Evolutionary conservation across 2,113 vertebrate genomes (phyloP), one percentile per base, ranked within the genome.

Genomic region (Phaethon lepturus): DNA sequence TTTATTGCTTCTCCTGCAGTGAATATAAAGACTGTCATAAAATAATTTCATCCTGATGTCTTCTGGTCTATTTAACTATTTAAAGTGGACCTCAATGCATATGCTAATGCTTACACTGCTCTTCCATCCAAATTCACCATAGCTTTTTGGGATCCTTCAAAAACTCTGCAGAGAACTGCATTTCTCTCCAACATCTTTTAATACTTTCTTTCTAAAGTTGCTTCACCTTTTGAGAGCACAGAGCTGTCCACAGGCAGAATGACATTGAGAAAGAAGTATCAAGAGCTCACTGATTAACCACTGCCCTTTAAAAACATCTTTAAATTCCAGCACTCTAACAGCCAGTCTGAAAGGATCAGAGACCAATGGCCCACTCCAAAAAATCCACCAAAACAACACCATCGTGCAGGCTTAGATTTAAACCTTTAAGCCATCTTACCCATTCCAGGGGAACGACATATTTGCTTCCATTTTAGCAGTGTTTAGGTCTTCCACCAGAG

Each of bases 61-160:
- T 88, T 62, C 75, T 86, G 42, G 71, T 88, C 91, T 96, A 89
- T 93, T 90, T 88, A 67, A 77, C 92, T 97, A 67, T 88, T 86
- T 91, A 86, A 93, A 94, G 68, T 76, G 90, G 78, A 92, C 63
- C 47, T 83, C 56, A 58, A 75, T 74, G 38, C 17, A 59, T 29
- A 90, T 55, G 76, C n/a, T 42, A 79, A 15, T 55, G 17, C 67
- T 86, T 67, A 79, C 40, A 40, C 6, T 49, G 24, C 69, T 85
- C 8, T 47, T 76, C 75, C 0, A 0, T 20, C 38, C 45, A 73
- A 91, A 80, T 52, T 38, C 71, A 77, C 31, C 23, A 25, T 1
- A 62, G 71, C 33, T 86, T 38, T 91, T 68, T 50, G 53, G 22
- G 42, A 66, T 55, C 71, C 63, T 83, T 50, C 71, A 68, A 42